These are phyloP conservation scores for Cryptosula pallasiana DNA, from an alignment of 2,888 invertebrate genomes.

Conservation along the genomic window DNA sequence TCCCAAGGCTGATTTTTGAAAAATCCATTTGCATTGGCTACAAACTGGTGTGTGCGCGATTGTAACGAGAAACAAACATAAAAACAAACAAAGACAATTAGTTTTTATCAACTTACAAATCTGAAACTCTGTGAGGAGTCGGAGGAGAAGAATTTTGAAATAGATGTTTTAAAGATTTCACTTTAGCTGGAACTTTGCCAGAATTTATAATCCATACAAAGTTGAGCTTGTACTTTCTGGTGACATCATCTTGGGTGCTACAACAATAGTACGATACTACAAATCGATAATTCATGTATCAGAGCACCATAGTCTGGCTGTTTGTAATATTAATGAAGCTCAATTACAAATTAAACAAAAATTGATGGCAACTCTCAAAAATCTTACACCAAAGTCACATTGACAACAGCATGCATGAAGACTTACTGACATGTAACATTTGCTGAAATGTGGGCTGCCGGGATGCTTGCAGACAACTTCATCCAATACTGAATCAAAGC, in stretches of 20 bases:
- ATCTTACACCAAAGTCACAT: no score
- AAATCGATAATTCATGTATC: no score
- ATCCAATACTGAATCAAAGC: neutral
- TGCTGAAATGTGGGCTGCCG: neutral
- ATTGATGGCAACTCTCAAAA: no score
- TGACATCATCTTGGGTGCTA: neutral
- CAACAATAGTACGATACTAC: neutral
- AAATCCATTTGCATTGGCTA: no score
- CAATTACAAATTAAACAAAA: no score
- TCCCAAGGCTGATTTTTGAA: no score
- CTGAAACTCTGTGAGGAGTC: neutral
- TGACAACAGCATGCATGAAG: no score
- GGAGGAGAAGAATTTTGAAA: neutral
- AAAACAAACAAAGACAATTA: no score
- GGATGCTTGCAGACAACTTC: neutral
- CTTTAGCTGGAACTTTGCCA: neutral
- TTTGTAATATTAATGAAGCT: no score
- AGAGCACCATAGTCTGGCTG: no score
- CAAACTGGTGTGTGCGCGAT: no score
- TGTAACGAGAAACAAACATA: no score
- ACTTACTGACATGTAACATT: conserved; percentile 23
- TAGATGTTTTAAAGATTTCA: neutral
- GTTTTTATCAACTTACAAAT: neutral
- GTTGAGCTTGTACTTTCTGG: neutral
- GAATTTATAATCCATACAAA: neutral